Base-by-base conservation (phyloP, 2,888 invertebrate genomes). In the Phalera bucephala region DNA sequence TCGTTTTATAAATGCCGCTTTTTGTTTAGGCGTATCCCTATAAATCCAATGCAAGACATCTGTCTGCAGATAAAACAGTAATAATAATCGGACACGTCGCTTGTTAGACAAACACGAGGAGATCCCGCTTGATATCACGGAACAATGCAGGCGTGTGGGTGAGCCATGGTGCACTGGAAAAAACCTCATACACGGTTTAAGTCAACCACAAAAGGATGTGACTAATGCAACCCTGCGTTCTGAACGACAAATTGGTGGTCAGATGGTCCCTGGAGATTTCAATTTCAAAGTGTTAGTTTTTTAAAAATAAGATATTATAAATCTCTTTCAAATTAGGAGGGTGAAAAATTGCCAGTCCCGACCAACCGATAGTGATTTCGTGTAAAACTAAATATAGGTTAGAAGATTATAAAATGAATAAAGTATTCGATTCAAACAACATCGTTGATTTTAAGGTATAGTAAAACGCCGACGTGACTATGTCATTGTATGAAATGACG, bases 41-140 rank as follows among this genome's bases (percentile, higher is more conserved):
- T 28, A 38, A 67, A 35, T 36, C 59, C 39, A 58, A 59, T 68
- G 27, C 8, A 33, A 39, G 33, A 59, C 62, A 64, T 40, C 54
- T 52, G 55, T 58, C 54, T 59, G 40, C 55, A 72, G 78, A 79
- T 79, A 77, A 84, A 78, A 80, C 74, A 78, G 78, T 80, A 82
- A 80, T 81, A 84, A 82, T 84, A 84, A 87, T 86, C 80, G 75
- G 79, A 82, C 85, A 83, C 84, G 85, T 80, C 72, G 76, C 88
- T 88, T 82, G 88, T 89, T 88, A 89, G 86, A 87, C 86, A 84
- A 86, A 87, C 87, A 88, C 64, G 78, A 71, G 55, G 63, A 83
- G 86, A 86, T 86, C 67, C 63, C 64, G 70, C 56, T 72, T 64
- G 88, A 87, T 87, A 88, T 74, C 72, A 65, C 61, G 62, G 79